Conservation (phyloP, 1,140 invertebrate genomes). For the Penaeus chinensis region DNA sequence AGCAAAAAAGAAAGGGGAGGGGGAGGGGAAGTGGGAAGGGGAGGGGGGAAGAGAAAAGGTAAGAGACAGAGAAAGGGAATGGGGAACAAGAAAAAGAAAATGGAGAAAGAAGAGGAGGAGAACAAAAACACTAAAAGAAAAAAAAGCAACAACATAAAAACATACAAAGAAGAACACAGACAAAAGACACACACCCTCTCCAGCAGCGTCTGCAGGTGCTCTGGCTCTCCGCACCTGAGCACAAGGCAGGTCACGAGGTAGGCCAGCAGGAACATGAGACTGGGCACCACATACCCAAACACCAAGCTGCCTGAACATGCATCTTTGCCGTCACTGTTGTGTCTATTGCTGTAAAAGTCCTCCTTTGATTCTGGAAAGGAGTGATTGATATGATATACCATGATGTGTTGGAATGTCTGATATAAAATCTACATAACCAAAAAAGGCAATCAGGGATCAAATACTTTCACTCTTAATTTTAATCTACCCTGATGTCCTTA, state of each 20-base stretch:
- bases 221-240: constrained; percentile 42
- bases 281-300: constrained; percentile 42
- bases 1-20: no score
- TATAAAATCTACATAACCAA: no score
- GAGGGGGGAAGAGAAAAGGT: no score
- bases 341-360: neutral
- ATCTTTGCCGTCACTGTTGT: neutral
- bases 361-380: neutral
- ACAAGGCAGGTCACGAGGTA: constrained; percentile 41
- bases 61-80: no score
- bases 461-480: no score
- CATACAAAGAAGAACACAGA: no score
- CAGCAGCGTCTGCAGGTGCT: constrained; percentile 49
- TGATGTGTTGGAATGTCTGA: no score
- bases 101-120: no score
- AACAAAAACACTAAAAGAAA: neutral
- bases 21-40: no score
- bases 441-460: no score
- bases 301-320: constrained; percentile 36
- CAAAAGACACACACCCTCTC: constrained; percentile 42
- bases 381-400: neutral
- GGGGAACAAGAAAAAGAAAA: no score
- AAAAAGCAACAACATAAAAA: neutral
- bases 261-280: constrained; percentile 37
- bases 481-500: no score